phyloP scores from a whole-genome alignment of 2,797 vertebrate species.

The Natrix natrix region DNA sequence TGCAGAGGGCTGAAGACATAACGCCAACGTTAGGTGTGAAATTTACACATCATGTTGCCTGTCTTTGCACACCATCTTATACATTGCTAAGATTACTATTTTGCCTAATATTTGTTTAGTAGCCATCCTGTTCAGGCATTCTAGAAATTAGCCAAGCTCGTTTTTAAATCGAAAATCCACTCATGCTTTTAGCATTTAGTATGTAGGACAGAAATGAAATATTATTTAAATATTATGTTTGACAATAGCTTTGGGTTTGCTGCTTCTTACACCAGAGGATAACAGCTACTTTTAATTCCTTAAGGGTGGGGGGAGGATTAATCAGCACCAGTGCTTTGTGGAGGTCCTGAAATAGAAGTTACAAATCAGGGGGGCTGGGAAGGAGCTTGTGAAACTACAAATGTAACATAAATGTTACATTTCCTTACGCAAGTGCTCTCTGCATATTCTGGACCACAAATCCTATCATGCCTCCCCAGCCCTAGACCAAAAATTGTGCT shows the following conservation, averaged over 20 bases:
- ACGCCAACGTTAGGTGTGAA: background rate
- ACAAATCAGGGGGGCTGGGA: slow-evolving; percentile 60
- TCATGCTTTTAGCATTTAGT: background rate
- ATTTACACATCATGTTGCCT: background rate
- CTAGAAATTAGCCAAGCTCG: background rate
- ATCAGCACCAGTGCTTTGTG: slow-evolving; percentile 57
- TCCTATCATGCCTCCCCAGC: background rate
- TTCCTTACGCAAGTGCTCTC: background rate
- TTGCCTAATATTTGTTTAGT: background rate
- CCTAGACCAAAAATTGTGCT: background rate
- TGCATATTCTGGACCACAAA: background rate
- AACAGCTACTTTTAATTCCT: slow-evolving; percentile 60
- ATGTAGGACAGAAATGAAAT: background rate
- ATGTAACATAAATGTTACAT: background rate
- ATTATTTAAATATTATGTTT: background rate
- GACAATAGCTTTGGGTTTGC: background rate
- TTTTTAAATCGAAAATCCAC: background rate
- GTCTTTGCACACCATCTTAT: background rate
- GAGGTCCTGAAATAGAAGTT: slow-evolving; percentile 65
- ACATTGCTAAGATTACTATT: background rate
- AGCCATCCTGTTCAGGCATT: background rate
- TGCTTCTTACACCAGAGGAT: slow-evolving; percentile 34
- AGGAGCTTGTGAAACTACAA: slow-evolving; percentile 53
- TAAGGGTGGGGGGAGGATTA: slow-evolving; percentile 47
- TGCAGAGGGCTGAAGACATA: background rate